These are phyloP conservation scores for Cariama cristata DNA, from an alignment of 2,113 vertebrate genomes.

Conservation along the genomic window DNA sequence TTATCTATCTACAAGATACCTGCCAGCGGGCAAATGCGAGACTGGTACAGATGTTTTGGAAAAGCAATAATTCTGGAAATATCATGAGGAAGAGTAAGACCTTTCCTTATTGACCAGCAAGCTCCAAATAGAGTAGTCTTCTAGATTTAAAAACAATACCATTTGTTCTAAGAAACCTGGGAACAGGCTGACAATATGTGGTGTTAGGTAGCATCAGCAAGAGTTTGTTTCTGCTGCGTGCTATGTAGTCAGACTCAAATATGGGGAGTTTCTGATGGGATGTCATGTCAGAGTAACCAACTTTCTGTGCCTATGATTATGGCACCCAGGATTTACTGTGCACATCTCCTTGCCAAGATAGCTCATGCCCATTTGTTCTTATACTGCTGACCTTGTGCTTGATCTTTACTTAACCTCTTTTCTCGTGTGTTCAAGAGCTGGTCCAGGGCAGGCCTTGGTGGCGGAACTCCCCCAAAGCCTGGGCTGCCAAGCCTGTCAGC, in stretches of 20 bases:
- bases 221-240: background rate
- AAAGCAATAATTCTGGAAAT: background rate
- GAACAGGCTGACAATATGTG: background rate
- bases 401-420: background rate
- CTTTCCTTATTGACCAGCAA: background rate
- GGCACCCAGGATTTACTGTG: background rate
- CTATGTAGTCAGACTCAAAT: background rate
- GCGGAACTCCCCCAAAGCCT: background rate
- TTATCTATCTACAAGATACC: background rate
- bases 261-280: background rate
- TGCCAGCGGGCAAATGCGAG: background rate
- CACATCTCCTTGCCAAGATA: background rate
- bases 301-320: background rate
- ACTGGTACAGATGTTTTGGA: background rate
- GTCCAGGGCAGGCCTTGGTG: background rate
- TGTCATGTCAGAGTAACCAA: background rate
- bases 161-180: background rate
- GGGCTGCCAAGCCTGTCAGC: background rate
- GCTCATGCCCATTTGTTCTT: background rate
- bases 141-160: background rate
- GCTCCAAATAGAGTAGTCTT: background rate
- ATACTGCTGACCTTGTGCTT: background rate
- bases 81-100: background rate
- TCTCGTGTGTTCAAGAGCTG: background rate
- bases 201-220: background rate